These are phyloP conservation scores for Drosophila rellima DNA, from an alignment of 2,888 invertebrate genomes.

Conservation along the genomic window DNA sequence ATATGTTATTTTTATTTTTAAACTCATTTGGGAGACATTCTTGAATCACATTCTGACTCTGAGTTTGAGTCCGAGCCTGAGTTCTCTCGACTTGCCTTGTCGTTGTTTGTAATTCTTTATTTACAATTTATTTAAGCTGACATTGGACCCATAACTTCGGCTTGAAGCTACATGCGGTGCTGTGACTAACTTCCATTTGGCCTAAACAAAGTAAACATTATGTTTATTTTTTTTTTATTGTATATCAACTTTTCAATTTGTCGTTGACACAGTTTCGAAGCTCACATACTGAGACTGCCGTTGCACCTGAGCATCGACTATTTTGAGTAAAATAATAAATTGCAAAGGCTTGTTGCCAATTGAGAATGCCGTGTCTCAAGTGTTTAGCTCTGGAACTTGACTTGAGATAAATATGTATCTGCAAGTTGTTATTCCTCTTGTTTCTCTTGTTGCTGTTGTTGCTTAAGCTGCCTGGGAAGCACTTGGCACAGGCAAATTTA, in stretches of 20 bases:
- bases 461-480: conserved; percentile 68
- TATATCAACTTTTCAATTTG: conserved; percentile 79
- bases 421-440: conserved; percentile 38
- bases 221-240: conserved; percentile 46
- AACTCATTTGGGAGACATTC: conserved; percentile 68
- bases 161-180: conserved; percentile 55
- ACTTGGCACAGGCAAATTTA: conserved; percentile 64
- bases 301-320: conserved; percentile 68
- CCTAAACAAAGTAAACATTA: conserved; percentile 57
- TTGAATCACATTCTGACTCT: conserved; percentile 41
- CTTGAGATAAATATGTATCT: conserved; percentile 51
- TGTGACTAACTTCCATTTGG: conserved; percentile 68
- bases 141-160: conserved; percentile 40
- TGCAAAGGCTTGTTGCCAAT: conserved; percentile 60
- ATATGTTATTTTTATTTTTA: conserved; percentile 36
- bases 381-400: conserved; percentile 51
- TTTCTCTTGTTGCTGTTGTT: conserved; percentile 5
- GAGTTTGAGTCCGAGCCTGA: conserved; percentile 33
- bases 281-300: conserved; percentile 20
- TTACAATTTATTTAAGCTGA: conserved; percentile 70
- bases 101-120: conserved; percentile 51
- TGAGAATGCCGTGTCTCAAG: conserved; percentile 47
- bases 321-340: conserved; percentile 60
- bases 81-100: conserved; percentile 41
- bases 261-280: conserved; percentile 76